These are phyloP conservation scores for Hypothenemus hampei DNA, from an alignment of 1,140 invertebrate species.

Conservation along the genomic window DNA sequence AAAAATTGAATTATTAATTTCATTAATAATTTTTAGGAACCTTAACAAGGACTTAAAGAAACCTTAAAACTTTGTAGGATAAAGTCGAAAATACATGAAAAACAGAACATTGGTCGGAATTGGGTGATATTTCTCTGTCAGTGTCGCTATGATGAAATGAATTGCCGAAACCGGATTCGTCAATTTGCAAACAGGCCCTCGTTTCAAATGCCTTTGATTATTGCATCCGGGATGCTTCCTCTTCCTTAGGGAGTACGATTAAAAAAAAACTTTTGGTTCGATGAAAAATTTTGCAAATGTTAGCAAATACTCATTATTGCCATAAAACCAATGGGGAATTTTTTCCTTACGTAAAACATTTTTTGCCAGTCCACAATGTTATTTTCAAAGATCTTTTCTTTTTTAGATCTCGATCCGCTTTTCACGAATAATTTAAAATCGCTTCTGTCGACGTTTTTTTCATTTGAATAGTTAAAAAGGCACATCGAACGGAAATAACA, in stretches of 20 bases:
- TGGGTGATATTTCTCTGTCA: not conserved
- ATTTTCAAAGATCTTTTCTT: not conserved
- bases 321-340: too few relatives aligned
- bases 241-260: not conserved
- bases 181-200: conserved; percentile 17
- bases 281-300: not conserved
- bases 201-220: conserved; percentile 21
- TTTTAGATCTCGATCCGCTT: not conserved
- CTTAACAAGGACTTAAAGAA: too few relatives aligned
- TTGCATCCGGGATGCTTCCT: conserved; percentile 13
- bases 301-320: not conserved
- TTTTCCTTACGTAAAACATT: too few relatives aligned
- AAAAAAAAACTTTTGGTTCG: not conserved
- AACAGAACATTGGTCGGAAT: too few relatives aligned
- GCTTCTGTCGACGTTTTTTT: not conserved
- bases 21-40: too few relatives aligned
- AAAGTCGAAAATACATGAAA: too few relatives aligned
- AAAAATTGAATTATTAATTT: too few relatives aligned
- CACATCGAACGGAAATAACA: not conserved
- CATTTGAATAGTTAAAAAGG: conserved; percentile 3
- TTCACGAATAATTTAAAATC: conserved; percentile 1
- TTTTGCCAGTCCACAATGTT: too few relatives aligned
- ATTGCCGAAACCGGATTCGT: conserved; percentile 19
- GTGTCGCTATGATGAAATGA: conserved; percentile 4
- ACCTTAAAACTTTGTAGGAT: too few relatives aligned